Conservation (phyloP, 2,888 invertebrate species). For the Molanna angustata region DNA sequence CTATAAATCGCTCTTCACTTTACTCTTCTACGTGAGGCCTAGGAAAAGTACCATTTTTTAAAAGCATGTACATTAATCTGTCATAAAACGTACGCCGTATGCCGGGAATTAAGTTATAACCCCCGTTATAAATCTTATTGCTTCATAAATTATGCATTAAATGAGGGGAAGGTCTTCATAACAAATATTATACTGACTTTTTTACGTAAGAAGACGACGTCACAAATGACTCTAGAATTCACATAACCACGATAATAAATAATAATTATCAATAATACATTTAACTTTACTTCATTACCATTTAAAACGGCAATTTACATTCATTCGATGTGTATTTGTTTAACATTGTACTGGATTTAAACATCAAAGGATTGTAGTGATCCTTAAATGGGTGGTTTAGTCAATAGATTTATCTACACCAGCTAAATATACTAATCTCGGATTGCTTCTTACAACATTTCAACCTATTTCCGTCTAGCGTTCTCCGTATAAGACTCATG, state of each 20-base stretch:
- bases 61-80: constrained; percentile 21
- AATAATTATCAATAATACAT: background rate
- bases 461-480: too few species aligned
- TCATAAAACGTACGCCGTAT: constrained; percentile 20
- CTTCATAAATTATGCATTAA: constrained; percentile 30
- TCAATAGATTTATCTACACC: too few species aligned
- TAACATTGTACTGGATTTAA: too few species aligned
- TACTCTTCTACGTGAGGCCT: constrained; percentile 11
- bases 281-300: background rate
- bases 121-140: constrained; percentile 19
- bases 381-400: too few species aligned
- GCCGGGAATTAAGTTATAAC: constrained; percentile 25
- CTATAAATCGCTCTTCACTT: constrained; percentile 11
- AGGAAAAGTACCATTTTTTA: constrained; percentile 9
- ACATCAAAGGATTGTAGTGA: too few species aligned
- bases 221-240: background rate
- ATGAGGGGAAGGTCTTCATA: constrained; percentile 13
- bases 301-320: too few species aligned
- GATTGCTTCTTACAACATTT: too few species aligned
- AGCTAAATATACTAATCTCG: too few species aligned
- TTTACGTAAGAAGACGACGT: background rate
- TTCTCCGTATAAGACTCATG: too few species aligned
- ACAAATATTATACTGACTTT: constrained; percentile 8
- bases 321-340: too few species aligned
- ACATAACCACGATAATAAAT: background rate